These are phyloP conservation scores for Ricordea florida DNA, from an alignment of 92 coral and sea anemone genomes.

Conservation along the genomic window DNA sequence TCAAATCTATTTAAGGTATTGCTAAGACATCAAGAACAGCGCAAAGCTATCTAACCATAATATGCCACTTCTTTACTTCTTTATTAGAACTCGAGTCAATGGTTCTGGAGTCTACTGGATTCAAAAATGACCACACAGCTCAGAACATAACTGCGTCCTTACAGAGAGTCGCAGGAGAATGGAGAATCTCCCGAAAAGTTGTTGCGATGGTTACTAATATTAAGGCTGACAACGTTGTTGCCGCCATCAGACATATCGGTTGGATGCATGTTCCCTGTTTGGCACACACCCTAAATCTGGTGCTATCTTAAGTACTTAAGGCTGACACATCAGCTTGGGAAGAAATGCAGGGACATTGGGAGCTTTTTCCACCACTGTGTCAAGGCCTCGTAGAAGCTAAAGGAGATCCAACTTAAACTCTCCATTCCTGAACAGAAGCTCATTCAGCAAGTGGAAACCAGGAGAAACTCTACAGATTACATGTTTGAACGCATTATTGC, in stretches of 20 bases:
- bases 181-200: slow-evolving; percentile 27
- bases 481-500: slow-evolving; percentile 31
- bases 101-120: slow-evolving; percentile 28
- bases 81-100: slow-evolving; percentile 23
- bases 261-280: slow-evolving; percentile 47
- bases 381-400: slow-evolving; percentile 21
- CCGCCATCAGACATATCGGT: slow-evolving; percentile 18
- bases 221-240: slow-evolving; percentile 21
- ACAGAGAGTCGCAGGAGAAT: slow-evolving; percentile 9
- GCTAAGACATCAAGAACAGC: slow-evolving; percentile 12
- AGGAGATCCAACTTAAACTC: slow-evolving; percentile 11
- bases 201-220: slow-evolving; percentile 41
- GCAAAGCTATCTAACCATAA: slow-evolving; percentile 9
- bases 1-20: slow-evolving; percentile 41
- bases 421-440: neutral
- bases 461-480: slow-evolving; percentile 29
- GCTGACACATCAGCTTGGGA: slow-evolving; percentile 19
- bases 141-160: slow-evolving; percentile 11
- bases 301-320: slow-evolving; percentile 9
- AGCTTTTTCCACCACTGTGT: slow-evolving; percentile 12
- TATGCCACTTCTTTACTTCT: slow-evolving; percentile 11
- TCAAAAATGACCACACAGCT: slow-evolving; percentile 1
- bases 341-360: slow-evolving; percentile 15
- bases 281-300: slow-evolving; percentile 22
- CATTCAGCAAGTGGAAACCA: slow-evolving; percentile 18